Evolutionary conservation across 2,888 invertebrate species (phyloP).

Genomic region (Deilephila elpenor): DNA sequence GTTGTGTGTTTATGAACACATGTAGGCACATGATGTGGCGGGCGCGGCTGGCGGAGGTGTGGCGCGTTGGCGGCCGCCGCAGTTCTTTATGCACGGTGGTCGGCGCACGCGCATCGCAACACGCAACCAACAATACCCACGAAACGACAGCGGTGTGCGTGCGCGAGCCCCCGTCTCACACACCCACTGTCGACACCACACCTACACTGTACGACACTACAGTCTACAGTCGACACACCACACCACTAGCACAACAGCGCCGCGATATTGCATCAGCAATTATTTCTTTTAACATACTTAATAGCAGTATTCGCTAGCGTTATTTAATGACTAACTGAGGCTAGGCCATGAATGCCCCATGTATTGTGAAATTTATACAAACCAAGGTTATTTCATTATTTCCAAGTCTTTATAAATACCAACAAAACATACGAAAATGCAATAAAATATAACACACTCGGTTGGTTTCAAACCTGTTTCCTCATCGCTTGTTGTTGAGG

Average conservation of each 20-base stretch:
- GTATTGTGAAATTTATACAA: not conserved
- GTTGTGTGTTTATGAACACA: slow-evolving; percentile 47
- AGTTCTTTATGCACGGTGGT: slow-evolving; percentile 31
- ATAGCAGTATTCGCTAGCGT: slow-evolving; percentile 4
- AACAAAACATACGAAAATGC: not conserved
- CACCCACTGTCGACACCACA: slow-evolving; percentile 28
- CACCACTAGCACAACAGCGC: slow-evolving; percentile 43
- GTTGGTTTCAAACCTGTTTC: slow-evolving; percentile 3
- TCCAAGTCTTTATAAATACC: not conserved
- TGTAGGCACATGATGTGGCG: slow-evolving; percentile 42
- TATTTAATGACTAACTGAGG: slow-evolving; percentile 5
- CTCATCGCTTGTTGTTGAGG: not conserved
- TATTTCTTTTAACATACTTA: slow-evolving; percentile 29
- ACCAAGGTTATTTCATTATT: not conserved
- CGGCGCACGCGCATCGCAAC: slow-evolving; percentile 53
- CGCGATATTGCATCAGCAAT: slow-evolving; percentile 60
- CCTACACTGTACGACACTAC: slow-evolving; percentile 17
- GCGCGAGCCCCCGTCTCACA: slow-evolving; percentile 39
- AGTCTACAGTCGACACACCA: slow-evolving; percentile 33
- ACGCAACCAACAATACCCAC: slow-evolving; percentile 41
- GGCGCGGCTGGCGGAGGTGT: slow-evolving; percentile 62
- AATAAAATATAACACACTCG: not conserved
- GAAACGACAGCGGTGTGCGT: slow-evolving; percentile 36
- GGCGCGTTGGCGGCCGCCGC: slow-evolving; percentile 46
- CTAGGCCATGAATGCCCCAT: not conserved